Base-by-base conservation (phyloP, 2,888 invertebrate species). In the Linnaemya tessellans region DNA sequence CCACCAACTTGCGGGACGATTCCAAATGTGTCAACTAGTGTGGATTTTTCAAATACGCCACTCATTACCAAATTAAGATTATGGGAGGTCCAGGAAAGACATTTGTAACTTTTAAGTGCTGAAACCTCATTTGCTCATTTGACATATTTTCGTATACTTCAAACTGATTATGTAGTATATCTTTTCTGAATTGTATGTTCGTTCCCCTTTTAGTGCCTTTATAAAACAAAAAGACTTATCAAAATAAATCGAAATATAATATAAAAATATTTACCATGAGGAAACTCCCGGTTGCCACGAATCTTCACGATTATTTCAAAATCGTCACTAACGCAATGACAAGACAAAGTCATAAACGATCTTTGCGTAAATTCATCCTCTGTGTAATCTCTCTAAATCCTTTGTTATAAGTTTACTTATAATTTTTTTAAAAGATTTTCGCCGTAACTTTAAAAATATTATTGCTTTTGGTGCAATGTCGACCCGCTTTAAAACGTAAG, bases 321-420 rank as follows among this genome's bases (percentile, higher is more conserved):
- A 46, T 46, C 46, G 10, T 46, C 46, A 46, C n/a, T 46, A n/a
- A 46, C n/a, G 46, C n/a, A n/a, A n/a, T 46, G 46, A n/a, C n/a
- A 46, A 7, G n/a, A 46, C 8, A 46, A n/a, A 1, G 46, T 46
- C 8, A 46, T 46, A n/a, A 46, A 46, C 46, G n/a, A n/a, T n/a
- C n/a, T n/a, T n/a, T n/a, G n/a, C n/a, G n/a, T n/a, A n/a, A n/a
- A n/a, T n/a, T n/a, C n/a, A n/a, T n/a, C n/a, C n/a, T n/a, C n/a
- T n/a, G n/a, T n/a, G n/a, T n/a, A n/a, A n/a, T n/a, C n/a, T n/a
- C n/a, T n/a, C n/a, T n/a, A n/a, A n/a, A n/a, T n/a, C n/a, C n/a
- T n/a, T n/a, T n/a, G n/a, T n/a, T n/a, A n/a, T n/a, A n/a, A n/a
- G n/a, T n/a, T n/a, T n/a, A n/a, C n/a, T n/a, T n/a, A n/a, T n/a